phyloP scores from a whole-genome alignment of 2,113 vertebrate species.

The Anguilla japonica region DNA sequence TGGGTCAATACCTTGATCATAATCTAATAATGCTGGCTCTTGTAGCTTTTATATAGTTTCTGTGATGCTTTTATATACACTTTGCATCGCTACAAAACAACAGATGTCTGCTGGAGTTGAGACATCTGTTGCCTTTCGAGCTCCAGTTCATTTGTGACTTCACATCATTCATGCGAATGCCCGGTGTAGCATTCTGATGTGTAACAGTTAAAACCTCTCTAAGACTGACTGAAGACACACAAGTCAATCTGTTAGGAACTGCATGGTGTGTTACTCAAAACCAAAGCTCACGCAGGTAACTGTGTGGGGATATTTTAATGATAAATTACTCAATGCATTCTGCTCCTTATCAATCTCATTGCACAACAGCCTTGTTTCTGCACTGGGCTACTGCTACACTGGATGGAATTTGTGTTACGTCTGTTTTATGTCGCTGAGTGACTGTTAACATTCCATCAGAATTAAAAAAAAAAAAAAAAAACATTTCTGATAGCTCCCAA shows the following conservation, averaged over 20 bases:
- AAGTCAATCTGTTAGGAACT: no score
- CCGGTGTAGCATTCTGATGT: background rate
- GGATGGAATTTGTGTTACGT: background rate
- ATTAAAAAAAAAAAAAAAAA: background rate
- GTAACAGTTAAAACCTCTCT: background rate
- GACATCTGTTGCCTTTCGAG: slow-evolving; percentile 36
- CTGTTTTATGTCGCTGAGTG: background rate
- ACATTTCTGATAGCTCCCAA: background rate
- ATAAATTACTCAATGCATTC: background rate
- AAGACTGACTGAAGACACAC: background rate
- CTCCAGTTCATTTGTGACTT: slow-evolving; percentile 29
- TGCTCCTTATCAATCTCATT: background rate
- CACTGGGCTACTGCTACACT: background rate
- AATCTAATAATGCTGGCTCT: slow-evolving; percentile 40
- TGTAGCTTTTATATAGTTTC: slow-evolving; percentile 19
- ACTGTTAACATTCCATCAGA: background rate
- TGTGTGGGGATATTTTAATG: background rate
- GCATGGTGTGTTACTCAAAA: no score
- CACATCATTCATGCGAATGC: slow-evolving; percentile 29
- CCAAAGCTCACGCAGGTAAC: background rate
- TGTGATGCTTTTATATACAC: background rate
- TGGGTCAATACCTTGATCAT: slow-evolving; percentile 30
- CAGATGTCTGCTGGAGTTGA: background rate
- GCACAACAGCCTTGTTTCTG: background rate
- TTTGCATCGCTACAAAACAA: background rate